phyloP scores from a whole-genome alignment of 2,888 invertebrate species.

The Esperia sulphurella region DNA sequence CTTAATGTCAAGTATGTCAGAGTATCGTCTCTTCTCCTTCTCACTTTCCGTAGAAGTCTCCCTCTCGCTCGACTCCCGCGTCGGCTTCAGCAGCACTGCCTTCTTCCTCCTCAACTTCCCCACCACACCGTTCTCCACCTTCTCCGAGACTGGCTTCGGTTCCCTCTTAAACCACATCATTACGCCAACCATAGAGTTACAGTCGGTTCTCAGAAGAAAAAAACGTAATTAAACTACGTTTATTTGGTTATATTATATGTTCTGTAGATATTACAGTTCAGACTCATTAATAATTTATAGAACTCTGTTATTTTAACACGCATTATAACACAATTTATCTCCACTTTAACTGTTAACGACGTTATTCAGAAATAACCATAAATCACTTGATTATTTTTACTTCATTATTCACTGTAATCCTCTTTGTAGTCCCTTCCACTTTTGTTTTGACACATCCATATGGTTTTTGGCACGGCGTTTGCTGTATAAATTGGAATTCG shows the following conservation, averaged over 20 bases:
- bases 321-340: not conserved
- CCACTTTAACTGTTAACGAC: not conserved
- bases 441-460: constrained; percentile 11
- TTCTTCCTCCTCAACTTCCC: constrained; percentile 66
- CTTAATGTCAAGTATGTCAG: constrained; percentile 68
- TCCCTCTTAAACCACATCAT: constrained; percentile 77
- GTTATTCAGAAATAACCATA: not conserved
- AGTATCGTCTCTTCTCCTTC: constrained; percentile 65
- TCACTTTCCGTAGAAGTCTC: constrained; percentile 72
- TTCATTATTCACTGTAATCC: constrained; percentile 1
- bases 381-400: not conserved
- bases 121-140: constrained; percentile 55
- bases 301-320: no score
- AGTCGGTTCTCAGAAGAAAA: not conserved
- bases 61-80: constrained; percentile 68
- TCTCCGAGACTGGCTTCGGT: constrained; percentile 58
- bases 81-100: constrained; percentile 54
- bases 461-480: constrained; percentile 13
- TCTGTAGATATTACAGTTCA: not conserved
- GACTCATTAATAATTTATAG: not conserved
- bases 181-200: constrained; percentile 32
- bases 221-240: not conserved
- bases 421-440: constrained; percentile 8
- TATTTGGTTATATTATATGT: not conserved
- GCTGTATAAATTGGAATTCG: constrained; percentile 14